Evolutionary conservation across 1,140 invertebrate genomes (phyloP).

Genomic region (Drosophila bipectinata): DNA sequence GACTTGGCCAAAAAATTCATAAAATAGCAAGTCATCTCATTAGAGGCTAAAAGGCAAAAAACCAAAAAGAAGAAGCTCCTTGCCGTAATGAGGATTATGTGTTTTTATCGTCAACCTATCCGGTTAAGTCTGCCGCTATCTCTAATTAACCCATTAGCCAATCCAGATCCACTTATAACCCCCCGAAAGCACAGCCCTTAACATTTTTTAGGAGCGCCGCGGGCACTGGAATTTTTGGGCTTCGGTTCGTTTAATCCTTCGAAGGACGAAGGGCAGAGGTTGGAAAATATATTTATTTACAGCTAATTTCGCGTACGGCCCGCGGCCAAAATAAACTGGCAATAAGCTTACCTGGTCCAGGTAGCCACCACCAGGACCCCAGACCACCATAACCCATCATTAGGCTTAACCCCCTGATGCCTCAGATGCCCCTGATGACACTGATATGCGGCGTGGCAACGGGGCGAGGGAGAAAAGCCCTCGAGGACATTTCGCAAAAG

Average conservation of each 20-base stretch:
- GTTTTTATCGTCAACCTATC: background rate
- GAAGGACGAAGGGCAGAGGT: background rate
- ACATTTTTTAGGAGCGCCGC: conserved; percentile 3
- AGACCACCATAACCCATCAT: background rate
- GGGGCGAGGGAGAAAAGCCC: conserved; percentile 38
- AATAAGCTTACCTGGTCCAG: conserved; percentile 39
- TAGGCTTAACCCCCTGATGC: conserved; percentile 11
- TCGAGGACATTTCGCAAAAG: conserved; percentile 59
- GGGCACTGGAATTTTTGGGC: conserved; percentile 21
- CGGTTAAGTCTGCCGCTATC: conserved; percentile 25
- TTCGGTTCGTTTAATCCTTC: conserved; percentile 34
- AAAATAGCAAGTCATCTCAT: conserved; percentile 31
- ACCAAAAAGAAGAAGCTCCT: conserved; percentile 7
- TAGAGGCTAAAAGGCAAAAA: conserved; percentile 19
- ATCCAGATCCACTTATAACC: conserved; percentile 3
- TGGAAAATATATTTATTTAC: conserved; percentile 61
- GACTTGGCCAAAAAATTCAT: background rate
- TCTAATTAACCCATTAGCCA: conserved; percentile 50
- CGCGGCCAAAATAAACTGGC: conserved; percentile 49
- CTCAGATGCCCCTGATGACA: conserved; percentile 21
- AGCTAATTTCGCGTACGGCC: conserved; percentile 48
- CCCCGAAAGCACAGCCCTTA: background rate
- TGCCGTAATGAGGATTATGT: conserved; percentile 27
- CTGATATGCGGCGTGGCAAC: conserved; percentile 48
- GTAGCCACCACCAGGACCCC: background rate